A percentile compares a stretch with the other conserved stretches of the same genome.
Conservation (phyloP, 2,888 invertebrate genomes). For the Stratiomys singularior region DNA sequence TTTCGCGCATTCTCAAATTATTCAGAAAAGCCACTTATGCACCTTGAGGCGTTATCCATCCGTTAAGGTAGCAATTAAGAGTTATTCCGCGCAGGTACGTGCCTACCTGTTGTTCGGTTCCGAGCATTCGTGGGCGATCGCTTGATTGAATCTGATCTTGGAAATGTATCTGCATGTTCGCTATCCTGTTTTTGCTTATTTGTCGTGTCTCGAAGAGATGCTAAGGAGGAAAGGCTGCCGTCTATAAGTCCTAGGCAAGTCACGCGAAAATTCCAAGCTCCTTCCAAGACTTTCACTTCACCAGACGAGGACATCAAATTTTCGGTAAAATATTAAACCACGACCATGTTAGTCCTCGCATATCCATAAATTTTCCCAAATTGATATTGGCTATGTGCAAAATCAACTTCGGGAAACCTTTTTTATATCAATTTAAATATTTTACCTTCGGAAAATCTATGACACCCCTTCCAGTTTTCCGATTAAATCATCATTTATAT, state of each 20-base stretch:
- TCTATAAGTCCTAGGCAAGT: too few relatives aligned
- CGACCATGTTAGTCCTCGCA: too few relatives aligned
- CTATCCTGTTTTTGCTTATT: neutral
- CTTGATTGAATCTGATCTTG: neutral
- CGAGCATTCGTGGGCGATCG: neutral
- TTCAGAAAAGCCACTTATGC: constrained; percentile 33
- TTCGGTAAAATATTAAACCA: too few relatives aligned
- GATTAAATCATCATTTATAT: constrained; percentile 16
- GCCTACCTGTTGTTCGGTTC: neutral
- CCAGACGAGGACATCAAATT: too few relatives aligned
- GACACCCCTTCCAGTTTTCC: neutral
- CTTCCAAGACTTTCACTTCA: too few relatives aligned
- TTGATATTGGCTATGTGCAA: too few relatives aligned
- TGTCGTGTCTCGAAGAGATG: neutral
- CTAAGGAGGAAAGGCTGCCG: neutral
- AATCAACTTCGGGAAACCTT: too few relatives aligned
- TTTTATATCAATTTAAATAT: too few relatives aligned
- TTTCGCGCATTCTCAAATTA: constrained; percentile 33
- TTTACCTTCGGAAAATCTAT: neutral
- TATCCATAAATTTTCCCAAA: too few relatives aligned
- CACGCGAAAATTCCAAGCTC: too few relatives aligned
- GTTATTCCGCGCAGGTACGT: constrained; percentile 18
- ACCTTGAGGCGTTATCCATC: constrained; percentile 35
- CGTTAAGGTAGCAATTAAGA: constrained; percentile 42
- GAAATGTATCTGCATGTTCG: too few relatives aligned